These are phyloP conservation scores for Drosophila teissieri DNA, from an alignment of 1,140 invertebrate species.

Conservation along the genomic window DNA sequence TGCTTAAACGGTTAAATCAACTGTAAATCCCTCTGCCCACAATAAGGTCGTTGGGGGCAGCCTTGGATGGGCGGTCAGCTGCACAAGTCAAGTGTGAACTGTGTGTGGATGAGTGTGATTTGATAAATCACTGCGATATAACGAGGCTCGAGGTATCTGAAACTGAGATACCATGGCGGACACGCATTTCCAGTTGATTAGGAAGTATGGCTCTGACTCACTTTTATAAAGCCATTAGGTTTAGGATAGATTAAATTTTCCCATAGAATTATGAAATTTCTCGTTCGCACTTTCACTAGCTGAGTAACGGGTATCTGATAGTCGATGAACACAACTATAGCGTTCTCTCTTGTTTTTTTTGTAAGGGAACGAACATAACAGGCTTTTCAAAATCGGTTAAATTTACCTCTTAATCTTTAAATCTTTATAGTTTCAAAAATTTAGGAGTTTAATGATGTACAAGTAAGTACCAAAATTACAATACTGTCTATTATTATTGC, in stretches of 20 bases:
- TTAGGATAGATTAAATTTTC: not conserved
- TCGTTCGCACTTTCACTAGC: too few relatives aligned
- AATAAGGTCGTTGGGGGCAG: slow-evolving; percentile 43
- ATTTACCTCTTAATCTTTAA: too few relatives aligned
- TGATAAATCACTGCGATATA: slow-evolving; percentile 43
- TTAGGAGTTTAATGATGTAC: not conserved
- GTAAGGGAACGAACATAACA: not conserved
- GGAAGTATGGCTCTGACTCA: not conserved
- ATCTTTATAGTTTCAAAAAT: too few relatives aligned
- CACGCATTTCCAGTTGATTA: slow-evolving; percentile 34
- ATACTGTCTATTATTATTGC: too few relatives aligned
- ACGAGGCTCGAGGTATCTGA: slow-evolving; percentile 4
- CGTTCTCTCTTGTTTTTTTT: not conserved
- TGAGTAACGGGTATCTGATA: too few relatives aligned
- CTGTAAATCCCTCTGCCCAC: slow-evolving; percentile 68
- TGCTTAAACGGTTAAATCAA: slow-evolving; percentile 79
- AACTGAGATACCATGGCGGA: slow-evolving; percentile 15
- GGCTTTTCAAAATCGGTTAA: too few relatives aligned
- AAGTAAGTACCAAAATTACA: not conserved
- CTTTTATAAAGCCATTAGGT: not conserved
- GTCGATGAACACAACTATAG: too few relatives aligned
- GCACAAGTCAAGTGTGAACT: slow-evolving; percentile 54
- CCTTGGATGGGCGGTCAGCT: slow-evolving; percentile 46
- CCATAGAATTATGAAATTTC: too few relatives aligned
- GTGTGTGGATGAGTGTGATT: slow-evolving; percentile 48